Base-by-base conservation (phyloP, 2,888 invertebrate species). In the Pseudeuparius sepicola region DNA sequence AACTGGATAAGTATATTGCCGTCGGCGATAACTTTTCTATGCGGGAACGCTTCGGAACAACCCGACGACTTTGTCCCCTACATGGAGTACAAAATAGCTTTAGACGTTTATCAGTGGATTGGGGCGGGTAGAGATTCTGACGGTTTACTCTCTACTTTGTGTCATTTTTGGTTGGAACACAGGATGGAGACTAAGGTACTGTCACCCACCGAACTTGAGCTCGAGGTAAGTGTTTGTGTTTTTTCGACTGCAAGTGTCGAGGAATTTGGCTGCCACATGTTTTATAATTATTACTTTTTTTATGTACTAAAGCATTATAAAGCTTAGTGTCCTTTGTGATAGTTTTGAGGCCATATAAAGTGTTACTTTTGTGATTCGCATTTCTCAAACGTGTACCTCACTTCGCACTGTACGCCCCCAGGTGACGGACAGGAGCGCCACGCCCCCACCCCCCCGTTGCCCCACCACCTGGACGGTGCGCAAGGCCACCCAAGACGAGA, bases 41-140 rank as follows among this genome's bases (percentile, higher is more conserved):
- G 85, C 12, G 89, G 89, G 0, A 86, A 86, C 54, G 76, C 78
- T 53, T 70, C 76, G n/a, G 74, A 77, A 31, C 76, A 82, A 53
- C 82, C 88, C 0, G 81, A 85, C 17, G 87, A 88, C 53, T 90
- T 85, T 67, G 85, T 89, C 17, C 89, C 90, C 3, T 88, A 83
- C 52, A 70, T 90, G 51, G 89, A 89, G 58, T 86, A 78, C 63
- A 85, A 89, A 57, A 65, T 73, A 2, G 70, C 72, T 40, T 60
- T 76, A 41, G 75, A 78, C 55, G 68, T 75, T 51, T 88, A 86
- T 60, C 83, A 86, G 53, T 94, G 94, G 94, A 93, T 93, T 40
- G 93, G 93, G 2, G 88, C 88, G 4, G 92, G 92, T 0, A 70
- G 93, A 4, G 93, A 94, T 58, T 81, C 86, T 2, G 92, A 92